Evolutionary conservation across 2,797 vertebrate species (phyloP).

Genomic region (Peromyscus aztecus): DNA sequence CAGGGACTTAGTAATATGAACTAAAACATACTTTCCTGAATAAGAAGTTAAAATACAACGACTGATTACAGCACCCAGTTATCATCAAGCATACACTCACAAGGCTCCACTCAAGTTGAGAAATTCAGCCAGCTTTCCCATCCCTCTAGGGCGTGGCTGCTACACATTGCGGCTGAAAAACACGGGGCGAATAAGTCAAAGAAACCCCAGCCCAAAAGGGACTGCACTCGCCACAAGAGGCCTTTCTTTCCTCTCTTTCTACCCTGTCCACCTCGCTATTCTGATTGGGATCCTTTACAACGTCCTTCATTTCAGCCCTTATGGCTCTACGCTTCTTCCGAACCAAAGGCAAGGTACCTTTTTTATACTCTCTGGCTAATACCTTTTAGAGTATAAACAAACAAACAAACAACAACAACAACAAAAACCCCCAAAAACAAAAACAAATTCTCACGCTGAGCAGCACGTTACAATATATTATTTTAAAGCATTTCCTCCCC

Average conservation of each 20-base stretch:
- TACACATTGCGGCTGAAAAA: not conserved
- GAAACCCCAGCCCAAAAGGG: not conserved
- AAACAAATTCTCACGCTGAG: not conserved
- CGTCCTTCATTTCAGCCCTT: not conserved
- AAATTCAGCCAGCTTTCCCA: not conserved
- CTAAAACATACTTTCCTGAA: not conserved
- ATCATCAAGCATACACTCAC: not conserved
- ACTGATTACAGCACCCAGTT: not conserved
- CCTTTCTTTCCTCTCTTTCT: not conserved
- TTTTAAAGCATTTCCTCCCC: not conserved
- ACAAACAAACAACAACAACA: not conserved
- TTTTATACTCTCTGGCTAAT: not conserved
- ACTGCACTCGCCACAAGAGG: too few relatives aligned
- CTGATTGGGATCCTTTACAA: not conserved
- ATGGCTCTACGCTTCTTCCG: not conserved
- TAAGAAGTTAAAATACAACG: not conserved
- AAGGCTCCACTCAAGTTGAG: not conserved
- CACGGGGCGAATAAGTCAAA: not conserved
- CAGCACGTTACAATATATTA: not conserved
- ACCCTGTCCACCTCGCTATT: not conserved
- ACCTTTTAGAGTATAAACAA: not conserved
- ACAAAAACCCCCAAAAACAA: too few relatives aligned
- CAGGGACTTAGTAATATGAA: not conserved
- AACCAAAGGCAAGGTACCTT: not conserved
- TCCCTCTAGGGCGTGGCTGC: not conserved